A percentile compares a stretch with the other conserved stretches of the same genome.
Evolutionary conservation across 2,113 vertebrate species (phyloP).

Genomic region (Labrus mixtus): DNA sequence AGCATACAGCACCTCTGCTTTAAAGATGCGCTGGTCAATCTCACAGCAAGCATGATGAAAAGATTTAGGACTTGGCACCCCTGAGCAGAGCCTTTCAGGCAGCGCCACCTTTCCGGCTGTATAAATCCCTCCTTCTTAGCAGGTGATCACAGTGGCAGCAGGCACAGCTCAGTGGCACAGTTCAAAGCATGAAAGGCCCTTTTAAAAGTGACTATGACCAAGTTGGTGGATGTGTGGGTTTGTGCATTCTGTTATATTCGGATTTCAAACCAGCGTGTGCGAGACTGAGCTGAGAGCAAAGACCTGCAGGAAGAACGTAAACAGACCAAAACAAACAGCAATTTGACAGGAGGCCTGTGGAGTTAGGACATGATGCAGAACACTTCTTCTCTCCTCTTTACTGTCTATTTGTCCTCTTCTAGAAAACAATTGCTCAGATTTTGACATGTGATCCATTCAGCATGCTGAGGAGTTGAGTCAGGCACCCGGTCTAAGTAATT

Average conservation of each 20-base stretch:
- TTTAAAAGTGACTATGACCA: background rate
- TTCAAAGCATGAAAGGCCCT: background rate
- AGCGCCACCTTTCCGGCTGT: background rate
- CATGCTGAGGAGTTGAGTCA: background rate
- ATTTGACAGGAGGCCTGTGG: background rate
- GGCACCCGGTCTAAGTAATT: background rate
- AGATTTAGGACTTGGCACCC: background rate
- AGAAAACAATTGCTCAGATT: background rate
- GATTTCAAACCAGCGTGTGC: constrained; percentile 6
- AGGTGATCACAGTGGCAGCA: background rate
- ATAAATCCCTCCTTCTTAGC: background rate
- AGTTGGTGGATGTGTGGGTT: background rate
- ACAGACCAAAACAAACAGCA: background rate
- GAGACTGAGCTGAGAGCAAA: constrained; percentile 2
- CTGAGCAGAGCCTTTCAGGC: background rate
- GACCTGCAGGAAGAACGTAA: constrained; percentile 5
- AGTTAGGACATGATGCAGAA: background rate
- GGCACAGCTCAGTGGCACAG: background rate
- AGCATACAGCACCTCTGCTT: too few relatives aligned
- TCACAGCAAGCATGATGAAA: background rate
- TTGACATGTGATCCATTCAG: background rate
- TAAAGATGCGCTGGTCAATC: background rate
- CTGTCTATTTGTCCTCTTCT: background rate
- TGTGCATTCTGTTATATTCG: background rate
- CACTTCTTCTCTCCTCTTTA: background rate